Conservation (phyloP, 2,797 vertebrate genomes). For the Semaprochilodus insignis region DNA sequence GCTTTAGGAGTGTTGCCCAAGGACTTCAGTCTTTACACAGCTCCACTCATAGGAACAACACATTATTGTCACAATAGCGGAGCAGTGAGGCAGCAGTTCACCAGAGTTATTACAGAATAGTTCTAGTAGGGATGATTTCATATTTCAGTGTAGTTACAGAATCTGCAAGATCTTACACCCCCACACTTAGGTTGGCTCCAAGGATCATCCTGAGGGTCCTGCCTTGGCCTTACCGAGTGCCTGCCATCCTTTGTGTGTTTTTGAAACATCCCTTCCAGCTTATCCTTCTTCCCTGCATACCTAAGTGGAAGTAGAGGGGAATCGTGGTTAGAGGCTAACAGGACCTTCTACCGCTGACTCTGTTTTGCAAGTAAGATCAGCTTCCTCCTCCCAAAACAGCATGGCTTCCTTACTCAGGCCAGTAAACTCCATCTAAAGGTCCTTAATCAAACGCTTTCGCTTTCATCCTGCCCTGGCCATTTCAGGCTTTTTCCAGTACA, state of each 20-base stretch:
- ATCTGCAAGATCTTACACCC: not conserved
- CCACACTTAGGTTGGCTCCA: not conserved
- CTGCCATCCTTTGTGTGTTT: not conserved
- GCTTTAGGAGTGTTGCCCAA: too few relatives aligned
- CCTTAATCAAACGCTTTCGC: not conserved
- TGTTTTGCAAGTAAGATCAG: constrained; percentile 1
- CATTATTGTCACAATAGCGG: not conserved
- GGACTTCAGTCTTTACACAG: too few relatives aligned
- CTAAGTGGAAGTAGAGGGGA: not conserved
- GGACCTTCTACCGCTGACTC: not conserved
- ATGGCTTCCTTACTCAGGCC: not conserved
- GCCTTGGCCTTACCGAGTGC: not conserved
- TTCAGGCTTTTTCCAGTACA: not conserved
- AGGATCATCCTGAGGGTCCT: not conserved
- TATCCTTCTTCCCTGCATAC: not conserved
- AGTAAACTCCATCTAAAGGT: not conserved
- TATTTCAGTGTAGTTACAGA: not conserved
- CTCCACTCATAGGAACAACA: too few relatives aligned
- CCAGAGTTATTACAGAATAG: not conserved
- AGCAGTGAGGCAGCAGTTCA: not conserved
- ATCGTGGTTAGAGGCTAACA: not conserved
- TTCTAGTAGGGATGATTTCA: not conserved
- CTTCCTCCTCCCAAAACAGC: not conserved
- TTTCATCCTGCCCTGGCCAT: not conserved
- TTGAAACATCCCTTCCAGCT: not conserved